Evolutionary conservation across 2,113 vertebrate genomes (phyloP), one percentile per base, ranked within the genome.

Genomic region (Pterocles gutturalis): DNA sequence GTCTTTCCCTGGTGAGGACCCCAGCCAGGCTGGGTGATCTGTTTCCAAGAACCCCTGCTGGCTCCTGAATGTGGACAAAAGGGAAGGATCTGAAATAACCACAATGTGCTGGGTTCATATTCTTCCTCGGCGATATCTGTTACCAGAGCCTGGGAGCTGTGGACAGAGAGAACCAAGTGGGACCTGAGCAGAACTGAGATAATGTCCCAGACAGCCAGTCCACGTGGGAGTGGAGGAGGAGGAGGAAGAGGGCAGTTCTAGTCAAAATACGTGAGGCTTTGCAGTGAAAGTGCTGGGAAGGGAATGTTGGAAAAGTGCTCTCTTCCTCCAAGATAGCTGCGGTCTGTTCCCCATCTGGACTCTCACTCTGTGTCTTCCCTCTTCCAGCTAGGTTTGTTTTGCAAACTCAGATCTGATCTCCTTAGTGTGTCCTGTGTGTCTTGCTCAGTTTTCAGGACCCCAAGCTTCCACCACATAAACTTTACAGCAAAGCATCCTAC

Each of bases 171-270:
- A 93, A 92, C 51, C 85, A 51, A 24, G n/a, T 33, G 90, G 84
- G 79, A 94, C 67, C 46, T 71, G 54, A 89, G 70, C 53, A 77
- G 61, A 57, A 88, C 83, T 95, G 96, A 96, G 93, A 73, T 94
- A 72, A 96, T 93, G 95, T 94, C 94, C 93, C 88, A 92, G 88
- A 81, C 93, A 96, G 84, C 29, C 65, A 53, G 65, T 36, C 58
- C 73, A 51, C 1, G 4, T 2, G 6, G 45, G 81, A 89, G 69
- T 18, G n/a, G 57, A 91, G 89, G 92, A 84, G n/a, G 57, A 91
- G 89, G 92, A 84, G 70, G 80, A 89, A 91, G 69, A 89, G 77
- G 78, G 66, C 90, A 83, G 71, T 77, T 88, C 60, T 88, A 73
- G 82, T 87, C 93, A 96, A 69, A 70, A 78, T 46, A 76, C 92